Evolutionary conservation across 92 coral and sea anemone species (phyloP).

Genomic region (Paragorgia papillata): DNA sequence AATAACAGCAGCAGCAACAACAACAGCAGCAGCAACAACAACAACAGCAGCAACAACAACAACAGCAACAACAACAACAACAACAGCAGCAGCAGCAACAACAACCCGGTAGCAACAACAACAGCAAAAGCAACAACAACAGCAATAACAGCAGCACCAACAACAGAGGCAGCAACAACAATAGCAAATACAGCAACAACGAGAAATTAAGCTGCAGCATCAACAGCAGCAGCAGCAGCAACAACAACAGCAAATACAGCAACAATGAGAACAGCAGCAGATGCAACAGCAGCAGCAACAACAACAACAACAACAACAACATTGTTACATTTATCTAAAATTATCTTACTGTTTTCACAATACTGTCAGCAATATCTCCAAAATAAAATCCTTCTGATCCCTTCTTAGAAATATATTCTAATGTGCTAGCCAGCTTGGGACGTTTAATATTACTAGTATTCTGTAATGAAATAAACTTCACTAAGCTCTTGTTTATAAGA

Average conservation of each 20-base stretch:
- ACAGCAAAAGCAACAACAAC: neutral
- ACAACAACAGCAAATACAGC: neutral
- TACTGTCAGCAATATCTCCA: constrained; percentile 81
- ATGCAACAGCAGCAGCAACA: neutral
- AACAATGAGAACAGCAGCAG: neutral
- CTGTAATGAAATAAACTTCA: constrained; percentile 42
- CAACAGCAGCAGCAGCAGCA: neutral
- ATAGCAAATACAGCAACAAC: neutral
- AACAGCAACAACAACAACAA: neutral
- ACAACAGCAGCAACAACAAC: too few relatives aligned
- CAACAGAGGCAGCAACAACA: neutral
- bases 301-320: neutral
- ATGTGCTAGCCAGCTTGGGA: constrained; percentile 68
- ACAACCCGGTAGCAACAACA: neutral
- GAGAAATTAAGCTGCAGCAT: too few relatives aligned
- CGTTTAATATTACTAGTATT: constrained; percentile 65
- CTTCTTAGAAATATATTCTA: constrained; percentile 68
- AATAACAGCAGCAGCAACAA: too few relatives aligned
- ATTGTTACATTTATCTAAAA: neutral
- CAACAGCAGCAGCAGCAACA: too few relatives aligned
- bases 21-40: too few relatives aligned
- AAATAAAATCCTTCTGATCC: constrained; percentile 81
- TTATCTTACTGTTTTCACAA: constrained; percentile 64
- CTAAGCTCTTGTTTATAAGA: too few relatives aligned
- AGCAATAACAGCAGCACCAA: neutral